Percentiles rank a stretch among this genome's conserved stretches.
Conservation (phyloP, 1,140 invertebrate species). For the Caenorhabditis tropicalis region DNA sequence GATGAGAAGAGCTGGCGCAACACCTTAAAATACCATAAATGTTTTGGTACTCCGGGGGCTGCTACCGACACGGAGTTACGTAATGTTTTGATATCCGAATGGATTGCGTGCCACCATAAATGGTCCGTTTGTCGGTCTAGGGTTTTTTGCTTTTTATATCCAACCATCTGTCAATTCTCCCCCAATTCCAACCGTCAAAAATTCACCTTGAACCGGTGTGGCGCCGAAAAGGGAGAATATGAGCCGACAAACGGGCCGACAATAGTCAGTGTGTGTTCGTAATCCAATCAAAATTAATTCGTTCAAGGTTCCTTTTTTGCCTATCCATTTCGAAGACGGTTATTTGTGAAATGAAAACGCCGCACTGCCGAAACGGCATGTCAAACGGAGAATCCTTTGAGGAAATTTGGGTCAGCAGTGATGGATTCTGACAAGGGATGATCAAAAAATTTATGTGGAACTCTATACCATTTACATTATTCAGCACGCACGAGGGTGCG, state of each 20-base stretch:
- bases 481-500: too few relatives aligned
- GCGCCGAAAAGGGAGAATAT: background rate
- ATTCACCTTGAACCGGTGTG: slow-evolving; percentile 1
- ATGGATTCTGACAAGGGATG: background rate
- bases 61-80: background rate
- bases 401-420: background rate
- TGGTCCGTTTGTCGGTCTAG: too few relatives aligned
- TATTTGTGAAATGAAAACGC: background rate
- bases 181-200: background rate
- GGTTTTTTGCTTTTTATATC: too few relatives aligned
- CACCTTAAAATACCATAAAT: background rate
- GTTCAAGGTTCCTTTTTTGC: background rate
- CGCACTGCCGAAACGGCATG: background rate
- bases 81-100: background rate
- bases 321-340: background rate
- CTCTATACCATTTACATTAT: too few relatives aligned
- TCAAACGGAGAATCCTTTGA: background rate
- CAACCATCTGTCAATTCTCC: background rate
- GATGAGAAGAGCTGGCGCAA: slow-evolving; percentile 14
- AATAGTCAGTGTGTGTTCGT: background rate
- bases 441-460: too few relatives aligned
- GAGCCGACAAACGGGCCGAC: slow-evolving; percentile 8
- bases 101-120: background rate
- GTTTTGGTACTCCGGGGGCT: background rate
- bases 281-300: slow-evolving; percentile 1